Percentiles rank a stretch among this genome's conserved stretches.
These are phyloP conservation scores for Grus americana DNA, from an alignment of 2,113 vertebrate species.

Conservation along the genomic window DNA sequence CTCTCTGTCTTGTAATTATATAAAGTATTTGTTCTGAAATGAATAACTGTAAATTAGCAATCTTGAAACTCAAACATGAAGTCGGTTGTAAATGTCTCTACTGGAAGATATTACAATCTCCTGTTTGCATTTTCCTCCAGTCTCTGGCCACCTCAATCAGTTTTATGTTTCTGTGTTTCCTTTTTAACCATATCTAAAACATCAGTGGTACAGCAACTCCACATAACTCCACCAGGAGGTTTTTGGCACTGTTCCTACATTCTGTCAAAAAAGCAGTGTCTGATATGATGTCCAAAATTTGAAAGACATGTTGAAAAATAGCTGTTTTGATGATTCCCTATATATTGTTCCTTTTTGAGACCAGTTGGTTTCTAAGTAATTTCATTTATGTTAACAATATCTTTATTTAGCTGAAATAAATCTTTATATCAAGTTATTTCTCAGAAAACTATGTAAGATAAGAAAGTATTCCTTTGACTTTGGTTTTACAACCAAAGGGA, in stretches of 20 bases:
- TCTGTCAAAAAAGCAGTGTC: background rate
- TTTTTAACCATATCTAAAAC: background rate
- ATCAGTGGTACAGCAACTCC: background rate
- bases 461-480: background rate
- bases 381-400: background rate
- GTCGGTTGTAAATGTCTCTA: background rate
- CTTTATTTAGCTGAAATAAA: background rate
- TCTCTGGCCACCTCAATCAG: background rate
- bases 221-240: background rate
- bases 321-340: background rate
- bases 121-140: background rate
- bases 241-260: background rate
- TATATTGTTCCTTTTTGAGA: background rate
- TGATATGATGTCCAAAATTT: background rate
- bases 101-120: background rate
- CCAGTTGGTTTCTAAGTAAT: background rate
- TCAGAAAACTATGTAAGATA: background rate
- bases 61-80: background rate
- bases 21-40: background rate
- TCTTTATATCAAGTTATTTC: background rate
- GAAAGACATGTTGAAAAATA: background rate
- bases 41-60: background rate
- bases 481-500: background rate
- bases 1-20: background rate
- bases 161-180: background rate